phyloP scores from a whole-genome alignment of 1,140 invertebrate genomes.

The Gryllus bimaculatus region DNA sequence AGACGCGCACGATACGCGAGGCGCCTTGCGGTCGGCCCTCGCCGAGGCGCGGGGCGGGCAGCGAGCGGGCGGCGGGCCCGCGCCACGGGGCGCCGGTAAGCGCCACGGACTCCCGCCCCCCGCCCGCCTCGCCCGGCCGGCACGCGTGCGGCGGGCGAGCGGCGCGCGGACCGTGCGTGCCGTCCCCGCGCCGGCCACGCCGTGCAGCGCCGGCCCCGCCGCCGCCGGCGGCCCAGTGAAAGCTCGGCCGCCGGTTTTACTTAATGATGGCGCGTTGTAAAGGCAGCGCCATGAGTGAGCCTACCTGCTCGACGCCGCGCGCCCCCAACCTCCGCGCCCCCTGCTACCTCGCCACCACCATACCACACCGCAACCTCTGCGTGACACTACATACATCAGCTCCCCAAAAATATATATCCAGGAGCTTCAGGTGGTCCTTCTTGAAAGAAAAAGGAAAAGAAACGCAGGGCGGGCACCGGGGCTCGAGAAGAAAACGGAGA shows the following conservation, averaged over 20 bases:
- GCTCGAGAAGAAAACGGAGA: neutral
- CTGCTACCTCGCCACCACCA: neutral
- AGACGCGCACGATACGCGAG: no score
- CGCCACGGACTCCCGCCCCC: no score
- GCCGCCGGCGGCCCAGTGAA: neutral
- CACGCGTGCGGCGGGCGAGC: no score
- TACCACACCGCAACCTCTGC: neutral
- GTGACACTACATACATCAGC: neutral
- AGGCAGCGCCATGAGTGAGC: neutral
- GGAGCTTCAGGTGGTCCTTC: neutral
- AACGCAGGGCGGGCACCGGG: neutral
- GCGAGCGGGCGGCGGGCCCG: no score
- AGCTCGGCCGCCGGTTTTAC: neutral
- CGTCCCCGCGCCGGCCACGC: no score
- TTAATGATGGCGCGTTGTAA: neutral
- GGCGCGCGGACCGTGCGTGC: no score
- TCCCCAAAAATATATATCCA: neutral
- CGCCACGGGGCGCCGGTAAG: no score
- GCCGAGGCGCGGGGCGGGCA: no score
- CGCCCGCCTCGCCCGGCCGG: no score
- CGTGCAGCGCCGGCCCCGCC: no score
- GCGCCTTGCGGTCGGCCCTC: no score
- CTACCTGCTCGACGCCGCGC: neutral
- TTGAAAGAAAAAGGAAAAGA: neutral
- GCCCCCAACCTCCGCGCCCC: no score